Evolutionary conservation across 2,797 vertebrate genomes (phyloP).

Genomic region (Myotis daubentonii): DNA sequence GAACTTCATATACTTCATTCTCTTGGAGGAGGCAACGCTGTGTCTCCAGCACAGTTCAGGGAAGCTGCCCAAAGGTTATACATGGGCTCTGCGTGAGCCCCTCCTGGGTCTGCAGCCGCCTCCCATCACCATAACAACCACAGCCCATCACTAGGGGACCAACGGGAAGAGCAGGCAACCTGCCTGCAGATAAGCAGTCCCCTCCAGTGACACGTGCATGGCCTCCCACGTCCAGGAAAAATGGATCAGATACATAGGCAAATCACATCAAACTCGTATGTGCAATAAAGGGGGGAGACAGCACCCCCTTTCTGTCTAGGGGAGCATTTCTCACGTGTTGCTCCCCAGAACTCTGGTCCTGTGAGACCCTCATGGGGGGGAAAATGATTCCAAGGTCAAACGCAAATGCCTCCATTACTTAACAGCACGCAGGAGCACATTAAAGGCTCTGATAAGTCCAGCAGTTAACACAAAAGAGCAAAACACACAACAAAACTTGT

Average conservation of each 20-base stretch:
- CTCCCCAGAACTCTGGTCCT: not conserved
- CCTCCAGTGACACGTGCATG: not conserved
- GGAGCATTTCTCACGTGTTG: not conserved
- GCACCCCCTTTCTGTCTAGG: not conserved
- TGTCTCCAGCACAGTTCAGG: not conserved
- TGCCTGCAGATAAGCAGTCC: not conserved
- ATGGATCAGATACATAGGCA: not conserved
- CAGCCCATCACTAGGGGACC: not conserved
- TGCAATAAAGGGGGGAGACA: not conserved
- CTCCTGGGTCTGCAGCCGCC: not conserved
- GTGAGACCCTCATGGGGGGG: not conserved
- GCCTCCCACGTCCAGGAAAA: not conserved
- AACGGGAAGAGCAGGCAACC: not conserved
- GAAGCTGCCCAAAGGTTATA: not conserved
- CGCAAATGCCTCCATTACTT: not conserved
- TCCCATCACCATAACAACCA: not conserved
- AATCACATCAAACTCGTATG: not conserved
- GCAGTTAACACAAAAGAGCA: not conserved
- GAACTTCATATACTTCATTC: not conserved
- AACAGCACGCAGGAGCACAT: not conserved
- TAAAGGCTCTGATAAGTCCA: not conserved
- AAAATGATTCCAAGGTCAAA: not conserved
- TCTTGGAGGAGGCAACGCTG: not conserved
- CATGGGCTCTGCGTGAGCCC: fast-evolving
- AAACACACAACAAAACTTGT: not conserved